A percentile compares a stretch with the other conserved stretches of the same genome.
phyloP scores from a whole-genome alignment of 1,140 invertebrate genomes.

The Lucilia sericata region DNA sequence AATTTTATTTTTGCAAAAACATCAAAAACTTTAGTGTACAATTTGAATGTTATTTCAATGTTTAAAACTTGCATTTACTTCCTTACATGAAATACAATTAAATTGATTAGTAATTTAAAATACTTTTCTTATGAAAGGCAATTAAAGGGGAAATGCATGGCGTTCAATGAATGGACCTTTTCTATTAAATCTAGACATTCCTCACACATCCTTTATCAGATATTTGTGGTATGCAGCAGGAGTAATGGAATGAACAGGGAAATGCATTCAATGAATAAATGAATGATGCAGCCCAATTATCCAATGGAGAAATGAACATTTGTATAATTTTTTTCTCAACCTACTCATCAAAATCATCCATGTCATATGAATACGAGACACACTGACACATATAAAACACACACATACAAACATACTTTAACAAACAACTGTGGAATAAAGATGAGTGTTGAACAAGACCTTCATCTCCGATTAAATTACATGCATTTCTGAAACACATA shows the following conservation, averaged over 20 bases:
- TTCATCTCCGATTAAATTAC: conserved; percentile 21
- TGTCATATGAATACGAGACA: neutral
- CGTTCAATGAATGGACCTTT: neutral
- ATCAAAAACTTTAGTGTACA: too few species aligned
- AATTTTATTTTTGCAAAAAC: too few species aligned
- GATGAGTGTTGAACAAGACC: neutral
- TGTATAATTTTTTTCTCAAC: conserved; percentile 1
- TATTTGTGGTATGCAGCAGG: neutral
- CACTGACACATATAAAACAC: neutral
- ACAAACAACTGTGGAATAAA: neutral
- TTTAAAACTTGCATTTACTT: neutral
- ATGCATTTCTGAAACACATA: conserved; percentile 5
- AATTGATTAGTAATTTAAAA: neutral
- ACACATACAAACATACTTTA: neutral
- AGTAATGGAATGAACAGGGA: neutral
- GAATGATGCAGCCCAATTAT: neutral
- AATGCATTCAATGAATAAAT: neutral
- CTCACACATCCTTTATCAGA: neutral
- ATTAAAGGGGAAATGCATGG: neutral
- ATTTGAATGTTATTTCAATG: too few species aligned
- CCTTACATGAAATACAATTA: neutral
- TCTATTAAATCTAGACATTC: neutral
- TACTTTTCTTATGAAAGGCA: neutral
- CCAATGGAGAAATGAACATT: neutral
- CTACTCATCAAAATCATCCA: neutral